These are phyloP conservation scores for Drosophila engyochracea DNA, from an alignment of 2,888 invertebrate species.

Conservation along the genomic window DNA sequence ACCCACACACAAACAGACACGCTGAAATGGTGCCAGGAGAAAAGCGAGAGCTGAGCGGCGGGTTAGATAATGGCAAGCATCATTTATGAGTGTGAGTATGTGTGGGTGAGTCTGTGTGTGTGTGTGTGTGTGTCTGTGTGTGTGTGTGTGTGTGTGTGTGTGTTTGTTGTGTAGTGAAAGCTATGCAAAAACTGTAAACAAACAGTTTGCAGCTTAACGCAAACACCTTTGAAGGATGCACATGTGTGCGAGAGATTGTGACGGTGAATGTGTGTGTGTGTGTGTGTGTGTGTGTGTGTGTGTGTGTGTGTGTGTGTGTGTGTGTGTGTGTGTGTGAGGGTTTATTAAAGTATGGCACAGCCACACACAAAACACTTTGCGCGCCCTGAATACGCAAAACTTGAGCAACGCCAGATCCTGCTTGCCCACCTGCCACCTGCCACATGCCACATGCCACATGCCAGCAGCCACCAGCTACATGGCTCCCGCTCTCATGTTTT, in stretches of 20 bases:
- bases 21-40: conserved; percentile 20
- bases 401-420: conserved; percentile 44
- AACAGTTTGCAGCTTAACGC: conserved; percentile 79
- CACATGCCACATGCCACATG: conserved; percentile 16
- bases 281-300: conserved; percentile 39
- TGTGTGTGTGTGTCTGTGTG: not conserved
- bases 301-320: conserved; percentile 9
- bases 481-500: conserved; percentile 25
- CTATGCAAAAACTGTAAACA: conserved; percentile 78
- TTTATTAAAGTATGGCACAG: conserved; percentile 66
- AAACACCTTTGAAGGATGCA: conserved; percentile 78
- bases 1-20: conserved; percentile 4
- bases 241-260: conserved; percentile 18
- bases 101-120: not conserved
- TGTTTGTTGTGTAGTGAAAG: conserved; percentile 59
- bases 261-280: conserved; percentile 7
- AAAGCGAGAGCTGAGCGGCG: conserved; percentile 43
- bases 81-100: conserved; percentile 3
- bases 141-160: conserved; percentile 9
- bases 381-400: conserved; percentile 71
- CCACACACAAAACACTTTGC: conserved; percentile 66
- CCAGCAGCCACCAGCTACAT: not conserved
- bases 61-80: conserved; percentile 72
- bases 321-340: conserved; percentile 35
- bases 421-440: conserved; percentile 5